Evolutionary conservation across 2,888 invertebrate genomes (phyloP).

Genomic region (Meiosimyza decipiens): DNA sequence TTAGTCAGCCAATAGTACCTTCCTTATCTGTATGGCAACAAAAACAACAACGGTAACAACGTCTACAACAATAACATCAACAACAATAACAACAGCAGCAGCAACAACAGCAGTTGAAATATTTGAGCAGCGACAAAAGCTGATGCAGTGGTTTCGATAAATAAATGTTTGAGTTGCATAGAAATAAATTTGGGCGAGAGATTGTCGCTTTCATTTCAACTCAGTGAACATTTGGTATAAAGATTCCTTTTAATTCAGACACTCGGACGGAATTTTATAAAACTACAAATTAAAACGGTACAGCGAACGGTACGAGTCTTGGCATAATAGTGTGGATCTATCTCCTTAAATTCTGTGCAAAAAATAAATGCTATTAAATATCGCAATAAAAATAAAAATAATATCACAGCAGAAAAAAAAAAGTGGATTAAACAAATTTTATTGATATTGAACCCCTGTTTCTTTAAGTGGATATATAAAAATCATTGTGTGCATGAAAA

Average conservation of each 20-base stretch:
- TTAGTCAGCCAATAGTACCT: constrained; percentile 47
- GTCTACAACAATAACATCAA: constrained; percentile 30
- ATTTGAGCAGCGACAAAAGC: constrained; percentile 61
- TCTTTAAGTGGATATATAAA: no score
- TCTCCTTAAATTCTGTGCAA: no score
- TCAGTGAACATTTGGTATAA: constrained; percentile 65
- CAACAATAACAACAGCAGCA: constrained; percentile 36
- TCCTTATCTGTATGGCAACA: constrained; percentile 51
- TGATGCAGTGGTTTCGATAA: constrained; percentile 67
- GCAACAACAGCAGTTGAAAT: constrained; percentile 58
- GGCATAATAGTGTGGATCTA: no score
- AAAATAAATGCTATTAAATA: no score
- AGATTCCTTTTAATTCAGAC: constrained; percentile 65
- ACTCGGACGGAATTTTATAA: constrained; percentile 42
- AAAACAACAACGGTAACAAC: constrained; percentile 31
- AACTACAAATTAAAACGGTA: no score
- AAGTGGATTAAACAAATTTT: no score
- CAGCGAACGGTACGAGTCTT: no score
- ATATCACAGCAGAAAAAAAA: no score
- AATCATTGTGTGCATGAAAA: no score
- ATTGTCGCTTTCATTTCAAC: constrained; percentile 65
- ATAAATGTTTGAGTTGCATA: constrained; percentile 68
- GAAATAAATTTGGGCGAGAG: constrained; percentile 67
- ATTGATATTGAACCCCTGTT: no score
- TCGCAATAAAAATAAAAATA: no score